Percentiles rank a stretch among this genome's conserved stretches.
phyloP scores from a whole-genome alignment of 1,140 invertebrate species.

The Drosophila micromelanica region DNA sequence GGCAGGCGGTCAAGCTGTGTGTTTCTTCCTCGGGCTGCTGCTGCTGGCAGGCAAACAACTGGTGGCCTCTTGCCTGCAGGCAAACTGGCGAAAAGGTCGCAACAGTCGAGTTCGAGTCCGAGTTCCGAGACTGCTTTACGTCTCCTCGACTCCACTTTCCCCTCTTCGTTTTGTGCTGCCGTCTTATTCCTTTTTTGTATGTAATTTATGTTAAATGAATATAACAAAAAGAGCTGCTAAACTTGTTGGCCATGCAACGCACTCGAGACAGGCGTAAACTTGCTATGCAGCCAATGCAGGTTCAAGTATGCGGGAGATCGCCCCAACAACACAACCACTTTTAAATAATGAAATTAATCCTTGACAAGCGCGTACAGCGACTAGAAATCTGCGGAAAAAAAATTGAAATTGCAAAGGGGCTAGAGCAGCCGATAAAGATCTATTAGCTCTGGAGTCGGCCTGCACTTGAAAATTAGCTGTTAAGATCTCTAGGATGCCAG shows the following conservation, averaged over 20 bases:
- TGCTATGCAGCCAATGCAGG: slow-evolving; percentile 49
- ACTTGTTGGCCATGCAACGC: slow-evolving; percentile 62
- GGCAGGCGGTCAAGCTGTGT: slow-evolving; percentile 41
- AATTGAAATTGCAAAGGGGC: slow-evolving; percentile 58
- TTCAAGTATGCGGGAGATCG: slow-evolving; percentile 77
- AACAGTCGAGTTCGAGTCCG: slow-evolving; percentile 28
- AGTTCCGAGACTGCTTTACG: slow-evolving; percentile 1
- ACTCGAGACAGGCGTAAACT: slow-evolving; percentile 71
- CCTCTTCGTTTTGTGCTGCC: slow-evolving; percentile 6
- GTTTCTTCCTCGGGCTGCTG: slow-evolving; percentile 9
- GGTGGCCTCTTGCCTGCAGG: slow-evolving; percentile 56
- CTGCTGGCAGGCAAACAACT: slow-evolving; percentile 45
- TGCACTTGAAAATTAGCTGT: slow-evolving; percentile 47
- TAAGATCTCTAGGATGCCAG: slow-evolving; percentile 32
- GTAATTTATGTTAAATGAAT: slow-evolving; percentile 83
- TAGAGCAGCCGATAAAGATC: slow-evolving; percentile 61
- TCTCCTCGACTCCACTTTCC: too few species aligned
- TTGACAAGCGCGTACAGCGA: slow-evolving; percentile 75
- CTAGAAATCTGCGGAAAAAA: slow-evolving; percentile 57
- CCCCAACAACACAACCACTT: slow-evolving; percentile 39
- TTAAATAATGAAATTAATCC: slow-evolving; percentile 84
- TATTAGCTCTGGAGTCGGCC: slow-evolving; percentile 53
- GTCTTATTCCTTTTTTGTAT: slow-evolving; percentile 51
- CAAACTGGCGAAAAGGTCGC: slow-evolving; percentile 76
- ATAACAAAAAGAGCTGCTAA: slow-evolving; percentile 73